Evolutionary conservation across 1,140 invertebrate genomes (phyloP).

Genomic region (Philotrypesis tridentata): DNA sequence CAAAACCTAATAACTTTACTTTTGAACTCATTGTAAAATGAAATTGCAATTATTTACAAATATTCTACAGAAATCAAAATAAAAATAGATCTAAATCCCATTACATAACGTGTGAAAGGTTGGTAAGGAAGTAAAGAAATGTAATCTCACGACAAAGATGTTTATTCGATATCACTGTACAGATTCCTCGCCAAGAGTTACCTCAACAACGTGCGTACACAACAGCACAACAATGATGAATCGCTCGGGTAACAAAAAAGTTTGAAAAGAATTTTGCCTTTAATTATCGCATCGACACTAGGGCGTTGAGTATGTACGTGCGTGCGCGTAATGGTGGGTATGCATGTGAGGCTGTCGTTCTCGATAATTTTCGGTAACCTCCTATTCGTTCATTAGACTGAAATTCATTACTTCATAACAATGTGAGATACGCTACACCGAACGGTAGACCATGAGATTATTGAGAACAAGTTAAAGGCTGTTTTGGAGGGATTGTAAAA

Average conservation of each 20-base stretch:
- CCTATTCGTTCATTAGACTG: slow-evolving; percentile 56
- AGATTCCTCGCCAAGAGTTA: slow-evolving; percentile 69
- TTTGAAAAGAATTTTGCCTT: slow-evolving; percentile 51
- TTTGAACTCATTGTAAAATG: too few species aligned
- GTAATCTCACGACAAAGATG: slow-evolving; percentile 70
- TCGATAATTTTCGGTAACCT: slow-evolving; percentile 48
- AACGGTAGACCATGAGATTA: slow-evolving; percentile 68
- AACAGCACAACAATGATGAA: slow-evolving; percentile 71
- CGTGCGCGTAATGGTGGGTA: slow-evolving; percentile 52
- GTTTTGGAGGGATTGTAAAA: slow-evolving; percentile 49
- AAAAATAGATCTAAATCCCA: not conserved
- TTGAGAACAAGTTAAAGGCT: slow-evolving; percentile 58
- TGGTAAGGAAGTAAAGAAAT: slow-evolving; percentile 36
- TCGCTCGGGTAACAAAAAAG: slow-evolving; percentile 62
- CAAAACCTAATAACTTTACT: too few species aligned
- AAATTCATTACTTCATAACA: slow-evolving; percentile 62
- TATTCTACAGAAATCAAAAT: too few species aligned
- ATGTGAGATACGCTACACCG: slow-evolving; percentile 66
- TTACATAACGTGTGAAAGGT: slow-evolving; percentile 32
- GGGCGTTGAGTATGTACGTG: slow-evolving; percentile 56
- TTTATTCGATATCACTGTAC: slow-evolving; percentile 73
- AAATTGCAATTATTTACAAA: too few species aligned
- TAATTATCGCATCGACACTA: slow-evolving; percentile 57
- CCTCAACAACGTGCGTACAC: slow-evolving; percentile 67
- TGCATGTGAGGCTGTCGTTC: slow-evolving; percentile 54